Conservation (phyloP, 1,140 invertebrate genomes). For the Aradophagus sp. region DNA sequence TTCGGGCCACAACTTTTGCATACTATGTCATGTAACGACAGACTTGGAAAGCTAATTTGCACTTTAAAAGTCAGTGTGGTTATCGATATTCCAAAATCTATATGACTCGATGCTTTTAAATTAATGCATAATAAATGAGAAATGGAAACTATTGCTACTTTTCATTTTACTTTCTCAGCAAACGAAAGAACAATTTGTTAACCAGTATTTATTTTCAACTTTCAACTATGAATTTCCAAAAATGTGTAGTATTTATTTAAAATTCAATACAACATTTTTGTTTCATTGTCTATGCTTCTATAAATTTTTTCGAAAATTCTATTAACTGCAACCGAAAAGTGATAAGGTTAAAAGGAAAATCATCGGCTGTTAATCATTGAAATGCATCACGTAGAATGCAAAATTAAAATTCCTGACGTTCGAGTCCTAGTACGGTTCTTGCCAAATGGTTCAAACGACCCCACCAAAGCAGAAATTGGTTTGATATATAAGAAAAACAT, state of each 20-base stretch:
- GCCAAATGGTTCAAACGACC: conserved; percentile 72
- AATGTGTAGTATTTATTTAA: too few species aligned
- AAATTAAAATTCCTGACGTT: conserved; percentile 71
- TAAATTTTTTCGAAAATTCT: too few species aligned
- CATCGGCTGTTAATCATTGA: conserved; percentile 54
- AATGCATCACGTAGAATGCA: conserved; percentile 59
- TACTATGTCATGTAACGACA: conserved; percentile 69
- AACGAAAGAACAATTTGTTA: too few species aligned
- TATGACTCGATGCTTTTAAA: conserved; percentile 20
- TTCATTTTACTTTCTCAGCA: too few species aligned
- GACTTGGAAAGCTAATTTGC: conserved; percentile 72
- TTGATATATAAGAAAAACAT: conserved; percentile 73
- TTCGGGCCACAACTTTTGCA: conserved; percentile 70
- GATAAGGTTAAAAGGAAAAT: conserved; percentile 70
- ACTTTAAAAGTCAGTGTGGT: conserved; percentile 57
- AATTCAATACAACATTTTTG: too few species aligned
- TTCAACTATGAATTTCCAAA: too few species aligned
- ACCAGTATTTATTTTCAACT: too few species aligned
- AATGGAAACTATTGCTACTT: too few species aligned
- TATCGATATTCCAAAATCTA: conserved; percentile 30
- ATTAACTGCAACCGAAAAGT: conserved; percentile 67
- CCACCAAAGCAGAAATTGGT: conserved; percentile 58
- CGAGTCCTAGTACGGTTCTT: conserved; percentile 61
- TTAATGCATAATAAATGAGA: too few species aligned
- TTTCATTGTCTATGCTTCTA: too few species aligned